Evolutionary conservation across 1,140 invertebrate genomes (phyloP).

Genomic region (Coptotermes formosanus): DNA sequence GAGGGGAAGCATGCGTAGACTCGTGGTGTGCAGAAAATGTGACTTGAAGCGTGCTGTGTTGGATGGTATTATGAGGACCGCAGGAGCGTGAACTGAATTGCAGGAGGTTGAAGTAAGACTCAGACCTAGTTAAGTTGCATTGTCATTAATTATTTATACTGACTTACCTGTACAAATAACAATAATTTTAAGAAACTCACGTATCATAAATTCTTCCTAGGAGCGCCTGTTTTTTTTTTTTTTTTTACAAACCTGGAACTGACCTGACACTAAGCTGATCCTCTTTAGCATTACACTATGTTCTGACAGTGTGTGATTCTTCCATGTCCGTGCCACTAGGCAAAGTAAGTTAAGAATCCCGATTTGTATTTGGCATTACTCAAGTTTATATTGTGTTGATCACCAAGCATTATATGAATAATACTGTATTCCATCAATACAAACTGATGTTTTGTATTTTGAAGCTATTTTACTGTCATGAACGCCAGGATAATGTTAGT

Average conservation of each 20-base stretch:
- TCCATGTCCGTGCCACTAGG: background rate
- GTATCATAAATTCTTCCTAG: background rate
- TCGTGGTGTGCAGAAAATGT: background rate
- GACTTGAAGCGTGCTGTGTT: background rate
- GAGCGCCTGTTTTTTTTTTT: background rate
- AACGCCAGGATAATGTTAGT: background rate
- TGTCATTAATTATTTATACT: no score
- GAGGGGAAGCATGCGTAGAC: background rate
- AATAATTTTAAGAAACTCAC: background rate
- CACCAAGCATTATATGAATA: background rate
- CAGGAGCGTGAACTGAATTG: no score
- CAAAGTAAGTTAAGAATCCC: background rate
- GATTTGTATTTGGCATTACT: background rate
- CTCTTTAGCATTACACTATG: no score
- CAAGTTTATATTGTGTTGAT: background rate
- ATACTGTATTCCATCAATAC: background rate
- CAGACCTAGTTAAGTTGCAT: no score
- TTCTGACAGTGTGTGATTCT: background rate
- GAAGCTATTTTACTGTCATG: background rate
- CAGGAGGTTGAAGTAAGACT: no score
- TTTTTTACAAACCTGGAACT: background rate
- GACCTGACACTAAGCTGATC: no score
- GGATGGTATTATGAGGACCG: no score
- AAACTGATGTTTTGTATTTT: background rate
- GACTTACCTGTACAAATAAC: no score